Percentiles rank a stretch among this genome's conserved stretches.
phyloP scores from a whole-genome alignment of 2,113 vertebrate species.

The Seriola rivoliana region DNA sequence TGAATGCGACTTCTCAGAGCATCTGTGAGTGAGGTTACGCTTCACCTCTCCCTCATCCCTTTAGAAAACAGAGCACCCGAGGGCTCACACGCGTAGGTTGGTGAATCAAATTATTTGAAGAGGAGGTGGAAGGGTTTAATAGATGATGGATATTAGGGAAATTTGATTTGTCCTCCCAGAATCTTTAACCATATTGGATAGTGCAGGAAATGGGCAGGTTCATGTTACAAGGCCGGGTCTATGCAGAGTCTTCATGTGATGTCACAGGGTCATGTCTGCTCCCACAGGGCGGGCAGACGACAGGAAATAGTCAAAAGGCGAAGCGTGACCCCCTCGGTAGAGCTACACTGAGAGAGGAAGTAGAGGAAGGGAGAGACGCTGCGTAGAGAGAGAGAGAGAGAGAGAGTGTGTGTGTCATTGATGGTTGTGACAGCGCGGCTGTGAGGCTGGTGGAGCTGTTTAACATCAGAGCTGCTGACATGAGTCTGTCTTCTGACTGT shows the following conservation, averaged over 20 bases:
- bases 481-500: conserved; percentile 72
- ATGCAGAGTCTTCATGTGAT: conserved; percentile 11
- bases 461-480: conserved; percentile 63
- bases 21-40: not conserved
- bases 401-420: conserved; percentile 22
- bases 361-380: conserved; percentile 51
- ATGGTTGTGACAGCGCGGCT: conserved; percentile 56
- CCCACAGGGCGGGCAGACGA: conserved; percentile 54
- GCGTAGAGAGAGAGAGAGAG: conserved; percentile 11
- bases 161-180: conserved; percentile 38
- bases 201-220: conserved; percentile 39
- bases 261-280: conserved; percentile 61
- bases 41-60: not conserved
- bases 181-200: conserved; percentile 6
- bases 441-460: conserved; percentile 45
- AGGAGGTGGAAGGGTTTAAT: conserved; percentile 30
- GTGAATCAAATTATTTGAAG: conserved; percentile 39
- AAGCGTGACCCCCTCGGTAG: conserved; percentile 46
- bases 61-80: not conserved
- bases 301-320: conserved; percentile 73
- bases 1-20: not conserved
- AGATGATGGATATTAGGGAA: conserved; percentile 20
- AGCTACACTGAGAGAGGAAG: conserved; percentile 71
- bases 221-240: not conserved
- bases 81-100: not conserved